phyloP scores from a whole-genome alignment of 2,888 invertebrate genomes.

The Napeogenes inachia region DNA sequence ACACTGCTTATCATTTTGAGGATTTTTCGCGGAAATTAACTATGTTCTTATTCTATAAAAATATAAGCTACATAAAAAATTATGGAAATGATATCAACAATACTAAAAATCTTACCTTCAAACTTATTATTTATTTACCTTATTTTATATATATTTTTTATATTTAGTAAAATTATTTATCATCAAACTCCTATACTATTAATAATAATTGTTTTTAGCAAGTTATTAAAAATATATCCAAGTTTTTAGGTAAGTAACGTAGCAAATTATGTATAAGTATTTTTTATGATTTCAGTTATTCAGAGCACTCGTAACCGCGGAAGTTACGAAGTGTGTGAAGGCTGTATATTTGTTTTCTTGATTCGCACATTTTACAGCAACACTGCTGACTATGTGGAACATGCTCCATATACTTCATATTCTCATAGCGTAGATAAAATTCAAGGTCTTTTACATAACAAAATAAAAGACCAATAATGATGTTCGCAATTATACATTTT shows the following conservation, averaged over 20 bases:
- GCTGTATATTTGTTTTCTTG: conserved; percentile 20
- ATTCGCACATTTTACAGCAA: conserved; percentile 13
- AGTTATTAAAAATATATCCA: too few species aligned
- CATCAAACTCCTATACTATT: too few species aligned
- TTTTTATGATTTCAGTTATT: background rate
- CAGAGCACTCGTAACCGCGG: conserved; percentile 14
- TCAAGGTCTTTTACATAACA: background rate
- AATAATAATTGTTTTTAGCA: too few species aligned
- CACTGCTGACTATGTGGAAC: conserved; percentile 23
- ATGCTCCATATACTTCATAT: conserved; percentile 15
- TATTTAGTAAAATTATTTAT: too few species aligned
- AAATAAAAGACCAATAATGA: too few species aligned
- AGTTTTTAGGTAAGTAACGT: too few species aligned
- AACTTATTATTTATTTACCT: too few species aligned
- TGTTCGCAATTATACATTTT: background rate
- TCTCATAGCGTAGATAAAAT: background rate
- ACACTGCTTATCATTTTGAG: conserved; percentile 21
- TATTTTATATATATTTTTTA: too few species aligned
- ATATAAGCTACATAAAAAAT: conserved; percentile 1
- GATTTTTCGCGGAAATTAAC: conserved; percentile 16
- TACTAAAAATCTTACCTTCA: too few species aligned
- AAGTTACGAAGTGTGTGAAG: conserved; percentile 28
- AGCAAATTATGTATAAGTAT: background rate
- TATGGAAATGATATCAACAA: too few species aligned
- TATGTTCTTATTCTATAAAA: conserved; percentile 6